phyloP scores from a whole-genome alignment of 2,888 invertebrate species.

The Machimus atricapillus region DNA sequence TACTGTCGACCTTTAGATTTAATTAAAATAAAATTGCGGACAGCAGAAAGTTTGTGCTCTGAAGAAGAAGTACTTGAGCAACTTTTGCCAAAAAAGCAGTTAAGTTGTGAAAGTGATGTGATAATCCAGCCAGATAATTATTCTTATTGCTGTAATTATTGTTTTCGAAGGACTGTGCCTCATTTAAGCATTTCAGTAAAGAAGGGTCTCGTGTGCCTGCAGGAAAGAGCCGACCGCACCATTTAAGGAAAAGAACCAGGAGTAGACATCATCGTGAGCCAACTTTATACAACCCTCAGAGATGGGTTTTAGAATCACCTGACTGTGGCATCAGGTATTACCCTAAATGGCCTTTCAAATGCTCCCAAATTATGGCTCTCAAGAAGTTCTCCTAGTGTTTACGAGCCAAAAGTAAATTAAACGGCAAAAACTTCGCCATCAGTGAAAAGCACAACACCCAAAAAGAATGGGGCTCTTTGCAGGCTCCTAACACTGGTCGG shows the following conservation, averaged over 20 bases:
- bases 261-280: neutral
- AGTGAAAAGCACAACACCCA: neutral
- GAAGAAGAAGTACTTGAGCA: neutral
- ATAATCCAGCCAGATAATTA: neutral
- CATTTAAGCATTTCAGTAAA: neutral
- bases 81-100: neutral
- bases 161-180: neutral
- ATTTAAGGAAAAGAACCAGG: neutral
- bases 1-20: neutral
- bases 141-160: neutral
- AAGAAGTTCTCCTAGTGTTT: slow-evolving; percentile 21
- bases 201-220: neutral
- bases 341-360: slow-evolving; percentile 19
- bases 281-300: neutral
- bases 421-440: slow-evolving; percentile 23
- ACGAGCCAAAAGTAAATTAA: slow-evolving; percentile 30
- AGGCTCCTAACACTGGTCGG: neutral
- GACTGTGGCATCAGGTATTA: slow-evolving; percentile 2
- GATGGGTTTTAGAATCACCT: neutral
- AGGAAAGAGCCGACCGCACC: neutral
- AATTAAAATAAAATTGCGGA: neutral
- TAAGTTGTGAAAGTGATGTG: neutral
- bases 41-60: neutral
- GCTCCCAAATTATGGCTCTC: neutral
- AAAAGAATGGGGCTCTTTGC: neutral